Base-by-base conservation (phyloP, 2,797 vertebrate species). In the Leuciscus waleckii region DNA sequence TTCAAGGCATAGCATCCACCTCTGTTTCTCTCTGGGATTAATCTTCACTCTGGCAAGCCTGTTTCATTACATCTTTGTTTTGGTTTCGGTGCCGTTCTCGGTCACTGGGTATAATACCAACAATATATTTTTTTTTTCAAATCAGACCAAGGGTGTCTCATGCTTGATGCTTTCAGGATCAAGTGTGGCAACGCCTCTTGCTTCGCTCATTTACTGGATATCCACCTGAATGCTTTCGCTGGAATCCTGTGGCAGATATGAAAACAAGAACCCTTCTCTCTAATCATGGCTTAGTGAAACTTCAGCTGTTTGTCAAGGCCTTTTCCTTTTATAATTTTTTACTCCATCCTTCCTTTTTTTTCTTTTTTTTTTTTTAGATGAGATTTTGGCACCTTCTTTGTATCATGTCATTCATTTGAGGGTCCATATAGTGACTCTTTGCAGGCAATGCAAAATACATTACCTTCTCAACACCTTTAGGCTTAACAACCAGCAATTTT, bases 231-330 rank as follows among this genome's bases (percentile, higher is more conserved):
- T 93, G 92, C 92, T 89, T 91, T 90, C 90, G 88, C 91, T 89
- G 89, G 92, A 94, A 89, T 92, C 90, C 93, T 93, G 93, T 95
- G 82, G 94, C 93, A 94, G 89, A 92, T 88, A 90, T 73, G 89
- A 87, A 79, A 86, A 90, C 87, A 90, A 88, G 83, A 86, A 87
- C 86, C 87, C 80, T 82, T 90, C 14, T 65, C 54, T 73, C 37
- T 84, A 78, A 69, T 67, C 86, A 89, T 89, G 90, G 85, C 79
- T 82, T 84, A 80, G 83, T 90, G 32, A 92, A 92, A 89, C 90
- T 90, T 93, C 91, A 91, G 87, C 90, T 63, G 85, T 91, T 90
- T 91, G 82, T 87, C 84, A 88, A 84, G 85, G 70, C 85, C 89
- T 87, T 86, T 68, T 73, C 54, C 29, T 78, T 80, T 51, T 71